phyloP scores from a whole-genome alignment of 37 sponge, comb jelly and placozoan genomes.

The Hormiphora californensis region DNA sequence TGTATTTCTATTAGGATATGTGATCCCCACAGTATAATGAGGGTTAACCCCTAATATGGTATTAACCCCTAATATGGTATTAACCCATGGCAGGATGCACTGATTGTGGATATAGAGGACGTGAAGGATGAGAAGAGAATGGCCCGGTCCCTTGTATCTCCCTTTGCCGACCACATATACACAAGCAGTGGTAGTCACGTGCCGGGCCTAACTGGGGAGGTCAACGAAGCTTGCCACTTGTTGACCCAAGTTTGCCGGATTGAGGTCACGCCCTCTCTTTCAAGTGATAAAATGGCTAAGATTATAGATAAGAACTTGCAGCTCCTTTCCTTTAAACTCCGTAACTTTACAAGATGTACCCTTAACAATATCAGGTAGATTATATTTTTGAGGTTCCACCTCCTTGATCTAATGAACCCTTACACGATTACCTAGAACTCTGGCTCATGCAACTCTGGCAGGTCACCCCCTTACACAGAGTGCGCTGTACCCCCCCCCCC shows the following conservation, averaged over 20 bases:
- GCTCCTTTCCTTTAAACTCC: conserved; percentile 30
- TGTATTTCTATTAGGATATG: too few species aligned
- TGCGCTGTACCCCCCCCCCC: too few species aligned
- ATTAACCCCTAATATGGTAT: too few species aligned
- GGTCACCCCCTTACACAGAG: too few species aligned
- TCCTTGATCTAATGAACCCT: too few species aligned
- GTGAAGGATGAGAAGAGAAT: conserved; percentile 22
- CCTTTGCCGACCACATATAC: conserved; percentile 22
- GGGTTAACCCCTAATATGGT: too few species aligned
- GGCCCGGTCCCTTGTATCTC: neutral
- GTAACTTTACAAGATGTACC: neutral
- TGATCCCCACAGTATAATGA: too few species aligned
- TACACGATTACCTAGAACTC: too few species aligned
- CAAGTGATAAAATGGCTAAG: neutral
- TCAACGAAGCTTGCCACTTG: neutral
- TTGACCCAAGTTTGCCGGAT: conserved; percentile 11
- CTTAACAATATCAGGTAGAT: conserved; percentile 51
- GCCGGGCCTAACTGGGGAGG: neutral
- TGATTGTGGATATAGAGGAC: conserved; percentile 42
- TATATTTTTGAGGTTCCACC: too few species aligned
- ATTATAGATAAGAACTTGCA: conserved; percentile 46
- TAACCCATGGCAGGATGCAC: conserved; percentile 44
- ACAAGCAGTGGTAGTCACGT: neutral
- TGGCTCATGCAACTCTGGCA: too few species aligned
- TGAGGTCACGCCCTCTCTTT: neutral